Evolutionary conservation across 1,140 invertebrate genomes (phyloP), one percentile per base, ranked within the genome.

Genomic region (Hypothenemus hampei): DNA sequence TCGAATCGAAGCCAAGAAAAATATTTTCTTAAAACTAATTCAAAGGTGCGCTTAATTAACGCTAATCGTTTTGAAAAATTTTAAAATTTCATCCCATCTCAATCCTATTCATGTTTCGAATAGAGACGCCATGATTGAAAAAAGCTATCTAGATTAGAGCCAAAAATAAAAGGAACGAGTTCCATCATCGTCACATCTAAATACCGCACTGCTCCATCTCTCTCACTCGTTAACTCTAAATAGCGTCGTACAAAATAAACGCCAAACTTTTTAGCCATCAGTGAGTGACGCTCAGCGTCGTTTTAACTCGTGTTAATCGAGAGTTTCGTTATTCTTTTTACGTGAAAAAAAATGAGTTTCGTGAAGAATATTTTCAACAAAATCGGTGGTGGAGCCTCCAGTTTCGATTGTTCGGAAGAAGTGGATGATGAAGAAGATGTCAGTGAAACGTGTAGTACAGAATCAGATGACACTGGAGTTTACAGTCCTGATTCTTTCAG

Each of bases 391-490:
- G 54, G 45, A 16, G 23, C 23, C 26, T 11, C 45, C 3, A 50
- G 55, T 21, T 20, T 48, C 22, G 58, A 57, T 13, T 49, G 53
- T 22, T 29, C 37, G 10, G 60, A 63, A 29, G 61, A 62, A 6
- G 43, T 44, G 21, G 65, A 64, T n/a, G 67, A 67, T 22, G 67
- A 70, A 4, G 68, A 69, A 13, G 67, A 69, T 49, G 37, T 54
- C 4, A 66, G 63, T 40, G 65, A 63, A 48, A 64, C 62, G 20
- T 59, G 62, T 4, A 61, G 63, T 10, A 46, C 41, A 19, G 65
- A 66, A 57, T 69, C 67, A 16, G 62, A 63, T 11, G 67, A 68
- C 45, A 67, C 67, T 15, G 69, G 67, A 8, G 61, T 69, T 19
- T 67, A 54, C 47, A 57, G 46, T 37, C 55, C 55, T 2, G 33